Percentiles rank a stretch among this genome's conserved stretches.
phyloP scores from a whole-genome alignment of 1,140 invertebrate species.

The Aphaenogaster rudis region DNA sequence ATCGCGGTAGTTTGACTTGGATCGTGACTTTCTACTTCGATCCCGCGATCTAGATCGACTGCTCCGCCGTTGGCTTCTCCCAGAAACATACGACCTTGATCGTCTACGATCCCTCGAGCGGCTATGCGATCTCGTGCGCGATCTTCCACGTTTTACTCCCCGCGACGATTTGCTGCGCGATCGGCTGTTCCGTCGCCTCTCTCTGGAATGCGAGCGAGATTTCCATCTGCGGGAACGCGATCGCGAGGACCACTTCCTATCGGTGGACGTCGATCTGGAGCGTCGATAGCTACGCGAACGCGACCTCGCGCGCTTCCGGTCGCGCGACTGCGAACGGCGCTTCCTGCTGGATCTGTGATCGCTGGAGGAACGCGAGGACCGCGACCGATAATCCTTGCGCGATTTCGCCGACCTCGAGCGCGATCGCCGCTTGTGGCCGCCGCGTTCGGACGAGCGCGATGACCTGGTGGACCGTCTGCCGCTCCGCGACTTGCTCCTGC shows the following conservation, averaged over 20 bases:
- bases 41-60: slow-evolving; percentile 79
- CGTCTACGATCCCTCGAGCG: slow-evolving; percentile 79
- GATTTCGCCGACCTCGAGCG: slow-evolving; percentile 79
- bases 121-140: slow-evolving; percentile 74
- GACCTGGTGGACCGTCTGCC: slow-evolving; percentile 79
- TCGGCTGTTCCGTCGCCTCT: slow-evolving; percentile 72
- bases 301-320: slow-evolving; percentile 76
- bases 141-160: slow-evolving; percentile 71
- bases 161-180: slow-evolving; percentile 75
- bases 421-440: slow-evolving; percentile 73
- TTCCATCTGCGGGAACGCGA: slow-evolving; percentile 77
- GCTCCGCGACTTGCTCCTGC: slow-evolving; percentile 80
- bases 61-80: slow-evolving; percentile 72
- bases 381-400: slow-evolving; percentile 78
- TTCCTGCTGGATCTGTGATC: slow-evolving; percentile 77
- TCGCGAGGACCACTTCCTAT: slow-evolving; percentile 77
- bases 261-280: slow-evolving; percentile 72
- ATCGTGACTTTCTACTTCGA: slow-evolving; percentile 78
- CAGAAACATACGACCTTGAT: slow-evolving; percentile 81
- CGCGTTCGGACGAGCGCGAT: slow-evolving; percentile 79
- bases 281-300: slow-evolving; percentile 75
- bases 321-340: slow-evolving; percentile 77
- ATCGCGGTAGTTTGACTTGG: slow-evolving; percentile 83
- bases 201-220: slow-evolving; percentile 79
- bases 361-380: slow-evolving; percentile 80